A percentile compares a stretch with the other conserved stretches of the same genome.
Evolutionary conservation across 2,888 invertebrate species (phyloP).

Genomic region (Anorthoa munda): DNA sequence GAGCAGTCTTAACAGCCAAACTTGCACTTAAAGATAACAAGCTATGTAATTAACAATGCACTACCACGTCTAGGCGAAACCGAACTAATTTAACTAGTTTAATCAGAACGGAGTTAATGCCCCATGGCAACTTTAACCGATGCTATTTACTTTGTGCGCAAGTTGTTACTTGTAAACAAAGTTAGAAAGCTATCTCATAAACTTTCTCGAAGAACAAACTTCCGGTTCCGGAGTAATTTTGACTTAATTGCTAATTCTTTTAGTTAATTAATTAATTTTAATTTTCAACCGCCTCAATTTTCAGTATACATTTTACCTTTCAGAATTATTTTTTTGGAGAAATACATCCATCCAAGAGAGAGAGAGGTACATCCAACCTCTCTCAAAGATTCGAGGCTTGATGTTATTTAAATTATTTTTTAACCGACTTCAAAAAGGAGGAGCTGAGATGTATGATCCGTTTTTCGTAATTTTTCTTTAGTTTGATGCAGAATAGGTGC

Average conservation of each 20-base stretch:
- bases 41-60: conserved; percentile 15
- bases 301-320: neutral
- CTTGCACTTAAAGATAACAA: conserved; percentile 3
- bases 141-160: conserved; percentile 17
- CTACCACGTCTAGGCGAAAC: neutral
- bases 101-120: conserved; percentile 9
- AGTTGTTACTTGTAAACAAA: conserved; percentile 18
- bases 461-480: no score
- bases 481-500: no score
- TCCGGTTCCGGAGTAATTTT: conserved; percentile 20
- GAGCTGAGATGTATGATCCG: no score
- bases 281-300: neutral
- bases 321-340: neutral
- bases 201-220: conserved; percentile 11
- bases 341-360: no score
- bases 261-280: neutral
- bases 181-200: conserved; percentile 15
- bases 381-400: no score
- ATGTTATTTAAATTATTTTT: no score
- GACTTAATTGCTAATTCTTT: conserved; percentile 14
- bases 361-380: no score
- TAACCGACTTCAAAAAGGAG: no score
- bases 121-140: conserved; percentile 27
- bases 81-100: conserved; percentile 28
- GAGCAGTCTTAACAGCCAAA: neutral